Evolutionary conservation across 2,113 vertebrate species (phyloP).

Genomic region (Orthochromis malagaraziensis): DNA sequence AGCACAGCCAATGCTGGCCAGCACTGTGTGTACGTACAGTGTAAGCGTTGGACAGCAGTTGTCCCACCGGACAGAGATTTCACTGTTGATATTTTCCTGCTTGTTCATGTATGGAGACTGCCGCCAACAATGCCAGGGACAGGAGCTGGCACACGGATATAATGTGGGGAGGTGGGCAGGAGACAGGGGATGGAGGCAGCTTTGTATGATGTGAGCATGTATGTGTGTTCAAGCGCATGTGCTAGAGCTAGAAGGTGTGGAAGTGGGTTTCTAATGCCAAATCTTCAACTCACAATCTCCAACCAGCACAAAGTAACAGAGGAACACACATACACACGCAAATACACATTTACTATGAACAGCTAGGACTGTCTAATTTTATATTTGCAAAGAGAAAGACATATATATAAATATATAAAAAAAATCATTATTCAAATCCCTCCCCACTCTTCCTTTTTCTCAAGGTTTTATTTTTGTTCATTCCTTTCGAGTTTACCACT

Average conservation of each 20-base stretch:
- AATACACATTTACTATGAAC: neutral
- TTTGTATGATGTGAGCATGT: neutral
- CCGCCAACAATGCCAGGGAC: constrained; percentile 8
- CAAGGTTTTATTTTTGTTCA: neutral
- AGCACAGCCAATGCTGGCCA: constrained; percentile 30
- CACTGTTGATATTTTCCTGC: neutral
- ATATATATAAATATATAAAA: neutral
- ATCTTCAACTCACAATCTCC: neutral
- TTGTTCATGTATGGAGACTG: neutral
- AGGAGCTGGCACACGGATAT: neutral
- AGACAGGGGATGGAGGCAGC: too few species aligned
- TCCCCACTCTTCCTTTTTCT: neutral
- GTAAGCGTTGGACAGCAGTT: neutral
- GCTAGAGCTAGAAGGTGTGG: neutral
- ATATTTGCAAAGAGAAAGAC: neutral
- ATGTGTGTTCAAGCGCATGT: neutral
- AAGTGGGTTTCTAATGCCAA: neutral
- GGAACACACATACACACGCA: neutral
- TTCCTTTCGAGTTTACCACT: neutral
- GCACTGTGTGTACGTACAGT: neutral
- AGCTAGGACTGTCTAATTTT: constrained; percentile 13
- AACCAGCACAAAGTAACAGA: neutral
- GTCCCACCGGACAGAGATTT: constrained; percentile 2
- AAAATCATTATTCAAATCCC: constrained; percentile 7
- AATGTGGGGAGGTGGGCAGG: neutral